Evolutionary conservation across 2,888 invertebrate species (phyloP), one percentile per base, ranked within the genome.

Genomic region (Megaustenia siamemsis): DNA sequence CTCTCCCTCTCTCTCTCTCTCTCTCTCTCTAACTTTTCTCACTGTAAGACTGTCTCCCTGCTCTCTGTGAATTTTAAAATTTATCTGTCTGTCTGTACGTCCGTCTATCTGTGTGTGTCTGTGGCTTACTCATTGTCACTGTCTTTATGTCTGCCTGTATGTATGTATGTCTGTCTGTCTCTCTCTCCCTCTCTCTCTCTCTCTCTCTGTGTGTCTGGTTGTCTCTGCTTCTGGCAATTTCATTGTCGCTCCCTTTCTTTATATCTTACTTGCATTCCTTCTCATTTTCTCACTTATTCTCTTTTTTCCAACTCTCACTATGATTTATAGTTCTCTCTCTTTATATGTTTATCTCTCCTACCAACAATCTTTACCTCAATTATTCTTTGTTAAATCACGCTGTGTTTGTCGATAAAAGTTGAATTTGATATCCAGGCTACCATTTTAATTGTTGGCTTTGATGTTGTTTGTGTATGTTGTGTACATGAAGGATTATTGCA

Each of bases 1-100:
- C 56, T 49, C 84, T 53, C 32, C 45, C 73, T 63, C 71, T 80
- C 75, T 77, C 49, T 75, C 73, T 24, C 18, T 71, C 60, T 82
- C 71, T 60, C 73, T 73, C 73, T 60, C 77, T n/a, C 60, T 56
- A 4, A 21, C 56, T 24, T 21, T 56, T 4, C 56, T 8, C 24
- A 8, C 56, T 15, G 56, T 66, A 10, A 18, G 53, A 53, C 21
- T 53, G 21, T 53, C 53, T 53, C 53, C 21, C 53, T 18, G 8
- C 49, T 49, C 49, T 49, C 49, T 49, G 10, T 49, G 10, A 12
- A 8, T 49, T 18, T 49, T 18, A 12, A 8, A 12, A 8, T 73
- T 28, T 73, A 40, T 73, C 73, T 73, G 43, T 73, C 73, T 73
- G 24, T n/a, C n/a, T n/a, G n/a, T n/a, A n/a, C n/a, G n/a, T n/a